Evolutionary conservation across 2,888 invertebrate species (phyloP), one percentile per base, ranked within the genome.

Genomic region (Poecilobothrus nobilitatus): DNA sequence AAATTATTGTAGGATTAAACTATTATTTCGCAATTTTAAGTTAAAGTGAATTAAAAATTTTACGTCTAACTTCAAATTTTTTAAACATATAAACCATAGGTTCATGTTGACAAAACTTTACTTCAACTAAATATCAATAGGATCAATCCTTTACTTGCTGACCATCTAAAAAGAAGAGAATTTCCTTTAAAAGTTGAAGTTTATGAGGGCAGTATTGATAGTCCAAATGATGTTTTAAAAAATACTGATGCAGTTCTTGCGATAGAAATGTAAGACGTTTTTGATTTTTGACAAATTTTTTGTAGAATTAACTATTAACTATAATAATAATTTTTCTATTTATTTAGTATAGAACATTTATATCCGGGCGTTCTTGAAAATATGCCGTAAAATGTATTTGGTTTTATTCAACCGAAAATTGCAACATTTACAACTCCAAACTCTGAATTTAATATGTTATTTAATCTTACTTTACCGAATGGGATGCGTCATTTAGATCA

Each of bases 361-460:
- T 85, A 90, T 72, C 87, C 89, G 0, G 88, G 91, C 74, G 87
- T 88, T 22, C 80, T 96, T 69, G 86, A 87, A 18, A 85, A 88
- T 68, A 84, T 96, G 41, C 89, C 91, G 0, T 85, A 86, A 72
- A 92, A 89, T 76, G 84, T 97, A 21, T 97, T 97, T 83, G 90
- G 89, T 27, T 89, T 86, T 73, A 87, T 95, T 15, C 85, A 86
- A 78, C 97, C 97, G 0, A 86, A 87, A 81, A 74, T 95, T 67
- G 92, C 86, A 0, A 81, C 96, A 66, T 84, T 97, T 69, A 94
- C 95, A 0, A 97, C 97, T 12, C 97, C 97, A 0, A 97, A 97
- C 83, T 85, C 87, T 0, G 96, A 97, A 72, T 97, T 91, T 76
- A 97, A 97, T 82, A 84, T 89, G 0, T 80, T 94, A 0, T 95